Percentiles rank a stretch among this genome's conserved stretches.
These are phyloP conservation scores for Drosophila anomalipes DNA, from an alignment of 2,888 invertebrate genomes.

Conservation along the genomic window DNA sequence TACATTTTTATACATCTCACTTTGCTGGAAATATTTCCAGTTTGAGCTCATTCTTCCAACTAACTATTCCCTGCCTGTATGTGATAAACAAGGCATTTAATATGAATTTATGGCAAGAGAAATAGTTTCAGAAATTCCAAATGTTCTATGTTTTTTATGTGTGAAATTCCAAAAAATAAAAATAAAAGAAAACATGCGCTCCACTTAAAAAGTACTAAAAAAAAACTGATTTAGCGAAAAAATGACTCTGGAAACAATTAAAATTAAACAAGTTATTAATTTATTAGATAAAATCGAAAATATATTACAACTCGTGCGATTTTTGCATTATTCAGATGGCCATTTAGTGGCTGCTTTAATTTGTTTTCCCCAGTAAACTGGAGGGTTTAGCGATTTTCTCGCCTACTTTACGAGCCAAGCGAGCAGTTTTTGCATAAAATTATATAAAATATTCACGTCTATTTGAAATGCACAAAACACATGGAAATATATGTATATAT, in stretches of 20 bases:
- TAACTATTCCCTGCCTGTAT: not conserved
- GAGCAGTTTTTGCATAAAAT: slow-evolving; percentile 55
- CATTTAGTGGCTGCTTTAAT: not conserved
- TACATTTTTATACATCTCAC: not conserved
- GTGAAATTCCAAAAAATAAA: not conserved
- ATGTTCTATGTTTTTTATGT: not conserved
- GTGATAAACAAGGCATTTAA: slow-evolving; percentile 13
- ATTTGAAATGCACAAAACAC: slow-evolving; percentile 33
- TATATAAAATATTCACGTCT: slow-evolving; percentile 49
- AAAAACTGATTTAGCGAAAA: not conserved
- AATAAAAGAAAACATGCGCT: not conserved
- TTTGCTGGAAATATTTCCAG: not conserved
- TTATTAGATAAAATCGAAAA: not conserved
- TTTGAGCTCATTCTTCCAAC: slow-evolving; percentile 1
- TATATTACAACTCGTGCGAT: not conserved
- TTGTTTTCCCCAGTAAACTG: not conserved
- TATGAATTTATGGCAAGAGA: slow-evolving; percentile 2
- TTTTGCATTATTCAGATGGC: slow-evolving; percentile 14
- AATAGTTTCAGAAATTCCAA: slow-evolving; percentile 5
- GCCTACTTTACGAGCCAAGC: slow-evolving; percentile 42
- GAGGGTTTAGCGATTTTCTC: slow-evolving; percentile 32
- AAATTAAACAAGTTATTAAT: not conserved
- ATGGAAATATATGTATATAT: not conserved
- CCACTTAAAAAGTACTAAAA: not conserved
- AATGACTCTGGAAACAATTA: not conserved